Evolutionary conservation across 2,888 invertebrate species (phyloP).

Genomic region (Stramonita haemastoma): DNA sequence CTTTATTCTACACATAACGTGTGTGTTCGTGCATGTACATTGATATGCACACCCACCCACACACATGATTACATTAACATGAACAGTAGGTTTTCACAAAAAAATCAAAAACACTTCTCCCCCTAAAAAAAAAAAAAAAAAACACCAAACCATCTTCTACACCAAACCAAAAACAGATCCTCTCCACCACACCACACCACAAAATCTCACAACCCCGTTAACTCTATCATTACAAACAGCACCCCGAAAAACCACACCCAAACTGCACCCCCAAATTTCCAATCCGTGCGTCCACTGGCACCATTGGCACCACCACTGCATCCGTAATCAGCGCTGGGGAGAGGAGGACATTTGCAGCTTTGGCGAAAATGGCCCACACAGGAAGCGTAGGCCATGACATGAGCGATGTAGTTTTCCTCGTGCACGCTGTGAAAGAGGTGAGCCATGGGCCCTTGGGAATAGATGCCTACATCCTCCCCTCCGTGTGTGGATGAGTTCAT

Average conservation of each 20-base stretch:
- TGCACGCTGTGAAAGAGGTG: conserved; percentile 90
- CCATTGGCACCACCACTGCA: not conserved
- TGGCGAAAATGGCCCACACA: conserved; percentile 74
- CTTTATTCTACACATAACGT: no score
- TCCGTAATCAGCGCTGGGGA: not conserved
- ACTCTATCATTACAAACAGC: not conserved
- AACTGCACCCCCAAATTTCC: not conserved
- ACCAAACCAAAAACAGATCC: not conserved
- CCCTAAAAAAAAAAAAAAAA: not conserved
- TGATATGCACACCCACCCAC: not conserved
- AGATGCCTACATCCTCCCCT: conserved; percentile 88
- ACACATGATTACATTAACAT: not conserved
- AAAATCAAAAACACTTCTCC: no score
- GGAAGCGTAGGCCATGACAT: conserved; percentile 89
- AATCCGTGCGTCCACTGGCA: not conserved
- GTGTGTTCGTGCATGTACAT: not conserved
- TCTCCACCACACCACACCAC: not conserved
- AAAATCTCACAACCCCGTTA: not conserved
- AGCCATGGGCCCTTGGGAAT: conserved; percentile 84
- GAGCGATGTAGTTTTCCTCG: conserved; percentile 93
- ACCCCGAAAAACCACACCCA: not conserved
- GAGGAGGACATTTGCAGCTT: not conserved
- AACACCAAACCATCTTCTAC: not conserved
- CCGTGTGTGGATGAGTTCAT: conserved; percentile 74
- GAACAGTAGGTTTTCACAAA: not conserved